A percentile compares a stretch with the other conserved stretches of the same genome.
Conservation (phyloP, 2,113 vertebrate genomes). For the Hemicordylus capensis region DNA sequence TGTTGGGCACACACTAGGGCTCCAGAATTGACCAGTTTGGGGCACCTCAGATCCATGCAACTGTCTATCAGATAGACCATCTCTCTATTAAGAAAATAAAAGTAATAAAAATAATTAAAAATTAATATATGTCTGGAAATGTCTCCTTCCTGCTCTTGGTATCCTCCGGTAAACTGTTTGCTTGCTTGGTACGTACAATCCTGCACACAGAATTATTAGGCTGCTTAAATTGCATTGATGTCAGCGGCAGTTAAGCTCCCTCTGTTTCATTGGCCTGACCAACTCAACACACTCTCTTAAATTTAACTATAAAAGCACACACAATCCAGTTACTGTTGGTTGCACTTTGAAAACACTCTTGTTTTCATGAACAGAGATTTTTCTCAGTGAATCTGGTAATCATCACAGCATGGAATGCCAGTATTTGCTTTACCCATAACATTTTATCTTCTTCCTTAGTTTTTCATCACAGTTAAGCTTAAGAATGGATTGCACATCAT, state of each 20-base stretch:
- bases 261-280: background rate
- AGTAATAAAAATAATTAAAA: too few relatives aligned
- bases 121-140: too few relatives aligned
- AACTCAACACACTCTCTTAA: background rate
- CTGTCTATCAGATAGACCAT: too few relatives aligned
- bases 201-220: background rate
- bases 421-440: background rate
- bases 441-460: background rate
- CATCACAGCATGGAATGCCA: background rate
- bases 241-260: background rate
- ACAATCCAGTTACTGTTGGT: background rate
- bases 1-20: too few relatives aligned
- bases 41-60: too few relatives aligned
- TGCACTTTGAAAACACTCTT: background rate
- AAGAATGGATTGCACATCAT: constrained; percentile 21
- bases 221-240: background rate
- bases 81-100: too few relatives aligned
- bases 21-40: too few relatives aligned
- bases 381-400: background rate
- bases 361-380: background rate
- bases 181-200: too few relatives aligned
- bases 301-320: background rate
- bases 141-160: too few relatives aligned
- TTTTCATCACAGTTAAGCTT: background rate
- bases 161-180: background rate